Conservation (phyloP, 2,888 invertebrate genomes). For the Eumacrocentrus americanus region DNA sequence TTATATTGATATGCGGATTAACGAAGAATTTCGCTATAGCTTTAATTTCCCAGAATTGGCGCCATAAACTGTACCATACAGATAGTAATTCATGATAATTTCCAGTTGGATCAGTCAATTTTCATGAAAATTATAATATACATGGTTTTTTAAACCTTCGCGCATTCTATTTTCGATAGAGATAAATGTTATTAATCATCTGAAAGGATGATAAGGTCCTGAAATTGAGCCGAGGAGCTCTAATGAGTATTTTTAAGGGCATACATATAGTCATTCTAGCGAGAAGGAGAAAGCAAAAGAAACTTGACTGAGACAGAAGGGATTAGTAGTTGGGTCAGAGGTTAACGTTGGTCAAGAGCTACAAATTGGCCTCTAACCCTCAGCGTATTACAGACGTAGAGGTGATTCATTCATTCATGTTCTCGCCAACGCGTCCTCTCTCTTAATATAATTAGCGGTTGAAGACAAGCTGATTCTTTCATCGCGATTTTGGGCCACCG, state of each 20-base stretch:
- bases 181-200: neutral
- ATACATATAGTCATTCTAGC: no score
- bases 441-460: neutral
- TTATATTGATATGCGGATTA: slow-evolving; percentile 37
- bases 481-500: neutral
- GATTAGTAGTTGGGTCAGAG: slow-evolving; percentile 27
- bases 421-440: slow-evolving; percentile 22
- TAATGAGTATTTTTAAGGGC: no score
- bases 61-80: neutral
- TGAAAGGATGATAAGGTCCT: no score
- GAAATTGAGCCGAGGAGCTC: no score
- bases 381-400: slow-evolving; percentile 37
- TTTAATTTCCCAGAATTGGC: neutral
- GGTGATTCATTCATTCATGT: slow-evolving; percentile 48
- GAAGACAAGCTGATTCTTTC: no score
- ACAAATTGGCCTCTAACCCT: slow-evolving; percentile 56
- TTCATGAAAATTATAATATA: no score
- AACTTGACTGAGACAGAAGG: neutral
- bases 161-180: neutral
- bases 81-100: no score
- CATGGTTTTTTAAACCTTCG: no score
- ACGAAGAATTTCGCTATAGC: neutral
- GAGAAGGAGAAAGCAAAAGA: neutral
- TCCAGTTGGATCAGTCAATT: no score
- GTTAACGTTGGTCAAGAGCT: slow-evolving; percentile 54